Evolutionary conservation across 2,113 vertebrate genomes (phyloP).

Genomic region (Peromyscus californicus): DNA sequence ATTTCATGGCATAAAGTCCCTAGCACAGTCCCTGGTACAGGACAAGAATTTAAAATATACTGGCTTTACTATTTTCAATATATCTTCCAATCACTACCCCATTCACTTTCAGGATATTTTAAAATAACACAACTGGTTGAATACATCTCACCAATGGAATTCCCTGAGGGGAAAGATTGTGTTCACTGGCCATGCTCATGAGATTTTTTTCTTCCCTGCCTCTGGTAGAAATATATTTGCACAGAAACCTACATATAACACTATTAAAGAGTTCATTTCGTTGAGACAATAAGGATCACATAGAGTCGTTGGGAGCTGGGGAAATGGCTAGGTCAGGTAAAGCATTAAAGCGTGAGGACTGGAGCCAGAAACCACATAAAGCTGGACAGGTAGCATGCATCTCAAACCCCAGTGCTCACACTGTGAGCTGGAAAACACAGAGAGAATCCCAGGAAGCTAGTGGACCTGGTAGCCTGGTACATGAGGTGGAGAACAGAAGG

Average conservation of each 20-base stretch:
- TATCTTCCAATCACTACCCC: neutral
- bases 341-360: too few relatives aligned
- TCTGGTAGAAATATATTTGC: neutral
- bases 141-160: neutral
- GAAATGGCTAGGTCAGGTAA: too few relatives aligned
- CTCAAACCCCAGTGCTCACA: too few relatives aligned
- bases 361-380: neutral
- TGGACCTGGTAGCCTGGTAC: neutral
- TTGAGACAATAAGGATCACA: neutral
- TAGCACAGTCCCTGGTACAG: neutral
- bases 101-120: neutral
- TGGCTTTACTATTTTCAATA: constrained; percentile 11
- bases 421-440: neutral
- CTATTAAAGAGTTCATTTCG: neutral
- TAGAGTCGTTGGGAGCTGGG: neutral
- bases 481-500: neutral
- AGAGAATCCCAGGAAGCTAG: neutral
- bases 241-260: neutral
- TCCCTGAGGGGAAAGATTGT: neutral
- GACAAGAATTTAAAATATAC: neutral
- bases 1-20: neutral
- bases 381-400: neutral
- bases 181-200: neutral
- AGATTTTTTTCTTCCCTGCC: neutral
- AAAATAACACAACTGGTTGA: neutral